Evolutionary conservation across 2,113 vertebrate genomes (phyloP), one percentile per base, ranked within the genome.

Genomic region (Albula glossodonta): DNA sequence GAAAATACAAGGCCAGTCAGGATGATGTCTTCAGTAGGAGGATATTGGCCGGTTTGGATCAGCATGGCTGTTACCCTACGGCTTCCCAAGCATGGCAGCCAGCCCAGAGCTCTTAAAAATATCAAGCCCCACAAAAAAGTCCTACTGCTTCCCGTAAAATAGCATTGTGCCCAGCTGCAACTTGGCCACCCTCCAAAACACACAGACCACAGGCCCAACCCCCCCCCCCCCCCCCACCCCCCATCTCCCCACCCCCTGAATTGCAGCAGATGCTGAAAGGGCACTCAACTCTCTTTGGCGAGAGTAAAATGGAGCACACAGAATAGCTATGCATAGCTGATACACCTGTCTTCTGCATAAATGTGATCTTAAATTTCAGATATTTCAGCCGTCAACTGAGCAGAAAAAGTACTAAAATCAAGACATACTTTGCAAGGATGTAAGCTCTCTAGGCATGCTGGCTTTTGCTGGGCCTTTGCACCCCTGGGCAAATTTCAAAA

Each of bases 161-260:
- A 83, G 78, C 77, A 41, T 80, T 82, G 83, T 82, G 77, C 77
- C 85, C 60, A 87, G 85, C 82, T 89, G 87, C 57, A 83, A 25
- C 83, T 91, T 90, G 91, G 92, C 91, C 93, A 87, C 88, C 91
- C 91, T 95, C 95, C 94, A 96, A 95, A 93, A 90, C 91, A 93
- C 89, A 91, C 86, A 83, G 93, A 93, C 94, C 95, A 41, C 31
- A 41, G 31, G 31, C 31, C 31, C 31, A 41, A 41, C 31, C 31
- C 31, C 31, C 31, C 31, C 0, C 31, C 31, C 31, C 31, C 31
- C 31, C 31, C 31, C 31, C 31, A 41, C 31, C 31, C 31, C 31
- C 31, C 31, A 41, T 41, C 31, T 41, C 60, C 57, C 57, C 7
- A 6, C 84, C 60, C 78, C 19, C 19, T 60, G 78, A 48, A 22